Evolutionary conservation across 2,888 invertebrate species (phyloP), one percentile per base, ranked within the genome.

Genomic region (Diadegma fenestrale): DNA sequence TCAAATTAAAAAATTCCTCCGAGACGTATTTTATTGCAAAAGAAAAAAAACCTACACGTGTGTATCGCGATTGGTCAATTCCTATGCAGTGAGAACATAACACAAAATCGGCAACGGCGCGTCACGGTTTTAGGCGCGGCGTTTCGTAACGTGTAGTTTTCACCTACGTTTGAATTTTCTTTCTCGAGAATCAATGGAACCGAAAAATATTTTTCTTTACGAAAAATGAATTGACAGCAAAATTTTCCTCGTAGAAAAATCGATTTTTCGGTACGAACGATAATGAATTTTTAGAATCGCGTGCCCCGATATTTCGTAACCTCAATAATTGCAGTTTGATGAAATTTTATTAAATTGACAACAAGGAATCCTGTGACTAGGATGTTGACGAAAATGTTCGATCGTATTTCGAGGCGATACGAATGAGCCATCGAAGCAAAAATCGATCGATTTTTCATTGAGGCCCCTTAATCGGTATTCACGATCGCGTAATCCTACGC

Each of bases 131-230:
- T 82, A 78, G 78, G 73, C 73, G 78, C 81, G 81, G 69, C 63
- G 79, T 82, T 85, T 85, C 81, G 81, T 79, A 85, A 85, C 26
- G 30, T 37, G 37, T n/a, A 77, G 80, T 84, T 84, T 84, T 85
- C 81, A 79, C 85, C 77, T 12, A 41, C 73, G 17, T 69, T 78
- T 30, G 33, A 72, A 80, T 80, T 72, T 64, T 51, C 54, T 69
- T 61, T 3, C 30, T 33, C 10, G 0, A 71, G 33, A 69, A 54
- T 63, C 12, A 63, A 73, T 61, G 22, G 68, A 8, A 43, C 61
- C 14, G 58, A 43, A 14, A 26, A 14, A 58, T 26, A 3, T 26
- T 14, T 58, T 1, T 1, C 1, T 58, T 58, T 58, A 10, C 5
- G 7, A 26, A 69, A 51, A 33, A 51, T n/a, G n/a, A 26, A 26